Evolutionary conservation across 2,888 invertebrate genomes (phyloP), one percentile per base, ranked within the genome.

Genomic region (Epistrophe grossulariae): DNA sequence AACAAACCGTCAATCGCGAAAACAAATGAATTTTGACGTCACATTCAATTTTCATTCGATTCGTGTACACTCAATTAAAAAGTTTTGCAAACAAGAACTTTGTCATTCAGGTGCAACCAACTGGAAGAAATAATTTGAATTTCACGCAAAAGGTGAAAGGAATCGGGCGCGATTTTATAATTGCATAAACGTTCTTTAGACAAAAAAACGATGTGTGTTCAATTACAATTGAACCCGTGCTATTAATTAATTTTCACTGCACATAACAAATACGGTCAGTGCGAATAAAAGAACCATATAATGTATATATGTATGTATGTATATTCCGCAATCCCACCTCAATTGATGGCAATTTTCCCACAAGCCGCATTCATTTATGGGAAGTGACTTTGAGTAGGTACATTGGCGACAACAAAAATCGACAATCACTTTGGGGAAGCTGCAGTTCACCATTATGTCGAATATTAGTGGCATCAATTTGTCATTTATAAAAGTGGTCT

Each of bases 401-500:
- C 45, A 55, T 71, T 76, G 72, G 43, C 40, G 68, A 45, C 31
- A 45, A 72, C 52, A 55, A 71, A 64, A 43, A 15, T 71, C 40
- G 40, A 55, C 48, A 73, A 80, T 77, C 28, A 62, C 40, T 73
- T 81, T 79, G 70, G 83, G 79, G 79, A 87, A 83, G 79, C 87
- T 87, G 87, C 83, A 87, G 71, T 52, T 66, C 76, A 79, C 70
- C 38, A 70, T 68, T 45, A 83, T 83, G 79, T 73, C 70, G 77
- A 73, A 79, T 80, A 84, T 88, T 88, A 77, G 84, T 84, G 40
- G 84, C 84, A 88, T 88, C 88, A 88, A 88, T 88, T 88, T 88
- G 88, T 88, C 88, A 88, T 88, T 84, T 88, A 84, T 84, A 77
- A 84, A 88, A 88, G 88, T 88, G 84, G 87, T 60, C 73, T 84